These are phyloP conservation scores for Pionites leucogaster DNA, from an alignment of 2,113 vertebrate species.

Conservation along the genomic window DNA sequence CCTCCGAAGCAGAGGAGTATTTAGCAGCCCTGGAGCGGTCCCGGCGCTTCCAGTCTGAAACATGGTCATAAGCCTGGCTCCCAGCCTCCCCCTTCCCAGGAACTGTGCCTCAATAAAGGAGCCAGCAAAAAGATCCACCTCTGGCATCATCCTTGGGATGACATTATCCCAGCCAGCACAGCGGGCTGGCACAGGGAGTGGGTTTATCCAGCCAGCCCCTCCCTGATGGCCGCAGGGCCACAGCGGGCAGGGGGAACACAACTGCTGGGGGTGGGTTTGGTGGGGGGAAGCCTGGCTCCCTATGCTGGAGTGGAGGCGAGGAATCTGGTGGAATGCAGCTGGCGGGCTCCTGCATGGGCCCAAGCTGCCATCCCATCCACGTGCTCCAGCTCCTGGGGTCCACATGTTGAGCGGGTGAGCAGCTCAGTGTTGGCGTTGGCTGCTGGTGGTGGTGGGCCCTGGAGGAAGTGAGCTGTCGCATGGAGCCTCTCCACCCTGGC, in stretches of 20 bases:
- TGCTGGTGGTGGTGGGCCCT: not conserved
- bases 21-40: conserved; percentile 81
- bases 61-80: conserved; percentile 84
- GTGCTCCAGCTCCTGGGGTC: not conserved
- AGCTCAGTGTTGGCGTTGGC: rapidly evolving
- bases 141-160: not conserved
- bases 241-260: rapidly evolving
- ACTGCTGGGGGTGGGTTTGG: not conserved
- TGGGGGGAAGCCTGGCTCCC: not conserved
- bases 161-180: not conserved
- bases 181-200: not conserved
- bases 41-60: conserved; percentile 89
- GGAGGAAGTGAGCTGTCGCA: conserved; percentile 31
- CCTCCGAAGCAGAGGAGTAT: conserved; percentile 74
- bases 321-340: not conserved
- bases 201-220: not conserved
- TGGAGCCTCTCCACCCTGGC: conserved; percentile 4
- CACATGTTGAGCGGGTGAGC: not conserved
- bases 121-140: not conserved
- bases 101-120: conserved; percentile 11
- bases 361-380: rapidly evolving
- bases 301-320: rapidly evolving
- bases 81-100: not conserved
- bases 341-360: not conserved
- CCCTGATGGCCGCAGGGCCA: not conserved